These are phyloP conservation scores for Tetranychus urticae DNA, from an alignment of 1,140 invertebrate genomes.

Conservation along the genomic window DNA sequence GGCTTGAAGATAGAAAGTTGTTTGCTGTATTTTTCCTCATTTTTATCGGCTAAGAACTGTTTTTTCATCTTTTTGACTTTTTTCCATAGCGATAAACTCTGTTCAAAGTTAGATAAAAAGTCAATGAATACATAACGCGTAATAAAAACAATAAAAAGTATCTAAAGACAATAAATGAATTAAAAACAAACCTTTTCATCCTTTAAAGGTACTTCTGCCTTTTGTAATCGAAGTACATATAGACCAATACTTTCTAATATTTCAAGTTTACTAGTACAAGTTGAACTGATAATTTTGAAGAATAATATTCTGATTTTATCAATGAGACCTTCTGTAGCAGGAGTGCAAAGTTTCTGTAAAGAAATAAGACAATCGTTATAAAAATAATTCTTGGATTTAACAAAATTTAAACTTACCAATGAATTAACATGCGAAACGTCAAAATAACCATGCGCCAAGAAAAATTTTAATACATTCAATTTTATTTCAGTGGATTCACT, in stretches of 20 bases:
- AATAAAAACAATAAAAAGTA: too few species aligned
- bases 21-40: not conserved
- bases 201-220: not conserved
- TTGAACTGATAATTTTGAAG: not conserved
- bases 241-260: not conserved
- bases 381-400: too few species aligned
- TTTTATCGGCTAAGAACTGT: not conserved
- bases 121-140: too few species aligned
- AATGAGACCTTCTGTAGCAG: too few species aligned
- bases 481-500: too few species aligned
- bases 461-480: too few species aligned
- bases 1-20: not conserved
- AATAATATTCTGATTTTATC: not conserved
- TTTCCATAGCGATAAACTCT: not conserved
- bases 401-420: too few species aligned
- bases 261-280: not conserved
- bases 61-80: not conserved
- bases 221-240: not conserved
- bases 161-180: too few species aligned
- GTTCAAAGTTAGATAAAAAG: not conserved
- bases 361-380: too few species aligned
- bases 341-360: too few species aligned
- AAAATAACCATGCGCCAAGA: too few species aligned
- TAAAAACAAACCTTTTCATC: not conserved
- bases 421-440: too few species aligned